These are phyloP conservation scores for Rosalia funebris DNA, from an alignment of 2,888 invertebrate species.

Conservation along the genomic window DNA sequence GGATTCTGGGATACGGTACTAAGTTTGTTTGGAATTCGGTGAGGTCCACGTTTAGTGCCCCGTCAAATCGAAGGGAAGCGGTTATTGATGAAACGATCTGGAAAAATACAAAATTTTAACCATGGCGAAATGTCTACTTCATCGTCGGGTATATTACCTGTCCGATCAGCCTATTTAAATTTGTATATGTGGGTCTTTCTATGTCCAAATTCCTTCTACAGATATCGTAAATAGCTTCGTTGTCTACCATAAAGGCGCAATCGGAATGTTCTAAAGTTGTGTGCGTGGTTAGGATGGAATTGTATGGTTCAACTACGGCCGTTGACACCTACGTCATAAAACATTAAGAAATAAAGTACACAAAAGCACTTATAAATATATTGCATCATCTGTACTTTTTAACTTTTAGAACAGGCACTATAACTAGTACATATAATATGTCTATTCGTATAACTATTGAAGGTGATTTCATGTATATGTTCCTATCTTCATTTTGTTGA, in stretches of 20 bases:
- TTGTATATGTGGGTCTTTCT: conserved; percentile 86
- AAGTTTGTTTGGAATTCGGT: conserved; percentile 94
- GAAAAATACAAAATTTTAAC: no score
- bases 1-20: conserved; percentile 95
- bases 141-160: conserved; percentile 69
- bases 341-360: not conserved
- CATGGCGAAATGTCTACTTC: no score
- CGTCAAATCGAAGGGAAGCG: conserved; percentile 91
- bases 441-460: no score
- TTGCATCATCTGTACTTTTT: no score
- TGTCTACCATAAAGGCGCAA: conserved; percentile 94
- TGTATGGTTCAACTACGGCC: conserved; percentile 88
- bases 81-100: conserved; percentile 94
- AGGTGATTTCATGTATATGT: no score
- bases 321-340: conserved; percentile 77
- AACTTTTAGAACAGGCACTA: no score
- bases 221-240: conserved; percentile 89
- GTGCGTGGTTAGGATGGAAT: conserved; percentile 92
- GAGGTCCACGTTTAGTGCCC: conserved; percentile 91
- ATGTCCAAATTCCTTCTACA: conserved; percentile 88
- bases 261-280: conserved; percentile 88
- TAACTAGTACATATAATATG: no score
- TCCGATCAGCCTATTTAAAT: conserved; percentile 87
- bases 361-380: not conserved
- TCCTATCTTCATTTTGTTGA: no score